These are phyloP conservation scores for Heteromormyrus szaboi DNA, from an alignment of 2,797 vertebrate species.

Conservation along the genomic window DNA sequence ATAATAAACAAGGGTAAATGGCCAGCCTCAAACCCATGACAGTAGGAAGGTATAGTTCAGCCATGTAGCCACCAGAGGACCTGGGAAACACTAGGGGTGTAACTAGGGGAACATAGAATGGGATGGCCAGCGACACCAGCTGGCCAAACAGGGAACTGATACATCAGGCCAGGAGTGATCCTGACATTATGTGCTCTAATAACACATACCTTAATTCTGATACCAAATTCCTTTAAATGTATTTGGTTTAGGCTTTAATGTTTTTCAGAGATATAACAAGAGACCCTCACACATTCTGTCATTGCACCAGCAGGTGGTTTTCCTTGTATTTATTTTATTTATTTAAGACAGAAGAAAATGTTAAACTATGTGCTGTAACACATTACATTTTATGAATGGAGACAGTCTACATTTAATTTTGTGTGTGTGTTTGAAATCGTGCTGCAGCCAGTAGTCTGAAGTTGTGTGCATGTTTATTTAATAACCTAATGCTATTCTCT, in stretches of 20 bases:
- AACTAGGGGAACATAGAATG: not conserved
- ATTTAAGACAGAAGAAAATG: not conserved
- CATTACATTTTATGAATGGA: not conserved
- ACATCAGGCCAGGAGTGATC: not conserved
- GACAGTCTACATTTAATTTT: not conserved
- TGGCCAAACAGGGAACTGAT: not conserved
- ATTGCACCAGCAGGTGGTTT: not conserved
- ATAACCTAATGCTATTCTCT: not conserved
- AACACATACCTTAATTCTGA: not conserved
- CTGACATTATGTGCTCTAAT: not conserved
- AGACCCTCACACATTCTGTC: not conserved
- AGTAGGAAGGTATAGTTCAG: not conserved
- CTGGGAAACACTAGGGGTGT: not conserved
- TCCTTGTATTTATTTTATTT: not conserved
- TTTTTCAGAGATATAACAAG: not conserved
- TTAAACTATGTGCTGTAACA: not conserved
- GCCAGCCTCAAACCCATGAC: not conserved
- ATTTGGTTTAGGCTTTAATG: not conserved
- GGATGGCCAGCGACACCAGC: not conserved
- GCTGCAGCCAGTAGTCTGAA: not conserved
- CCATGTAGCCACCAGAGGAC: not conserved
- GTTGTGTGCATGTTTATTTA: not conserved
- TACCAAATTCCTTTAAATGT: not conserved
- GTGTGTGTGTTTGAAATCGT: not conserved
- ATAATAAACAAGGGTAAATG: not conserved